Conservation (phyloP, 2,113 vertebrate genomes). For the Myrmecophaga tridactyla region DNA sequence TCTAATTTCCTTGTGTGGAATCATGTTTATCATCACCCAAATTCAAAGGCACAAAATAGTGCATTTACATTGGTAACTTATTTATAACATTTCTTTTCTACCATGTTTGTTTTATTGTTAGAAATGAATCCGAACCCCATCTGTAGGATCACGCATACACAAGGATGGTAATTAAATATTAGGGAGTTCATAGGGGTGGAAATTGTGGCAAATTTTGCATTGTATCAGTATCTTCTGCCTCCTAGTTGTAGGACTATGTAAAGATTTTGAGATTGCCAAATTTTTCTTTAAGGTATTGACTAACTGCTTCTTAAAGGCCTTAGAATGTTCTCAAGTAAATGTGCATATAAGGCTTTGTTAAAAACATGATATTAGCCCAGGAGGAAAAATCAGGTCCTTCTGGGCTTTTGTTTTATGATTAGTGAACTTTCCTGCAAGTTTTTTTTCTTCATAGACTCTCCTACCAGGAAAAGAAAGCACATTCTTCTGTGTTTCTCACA, state of each 20-base stretch:
- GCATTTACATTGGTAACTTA: slow-evolving; percentile 58
- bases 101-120: slow-evolving; percentile 67
- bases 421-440: background rate
- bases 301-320: slow-evolving; percentile 16
- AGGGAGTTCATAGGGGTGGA: background rate
- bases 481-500: background rate
- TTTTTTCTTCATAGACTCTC: background rate
- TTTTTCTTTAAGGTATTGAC: slow-evolving; percentile 40
- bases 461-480: background rate
- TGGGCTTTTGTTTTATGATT: slow-evolving; percentile 36
- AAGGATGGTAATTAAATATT: slow-evolving; percentile 55
- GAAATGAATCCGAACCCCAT: slow-evolving; percentile 38
- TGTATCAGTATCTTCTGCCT: slow-evolving; percentile 20
- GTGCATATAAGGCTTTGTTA: background rate
- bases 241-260: background rate
- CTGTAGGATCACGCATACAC: slow-evolving; percentile 13
- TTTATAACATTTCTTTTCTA: slow-evolving; percentile 53
- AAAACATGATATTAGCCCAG: slow-evolving; percentile 22
- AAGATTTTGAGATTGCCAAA: background rate
- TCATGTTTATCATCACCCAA: slow-evolving; percentile 72
- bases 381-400: background rate
- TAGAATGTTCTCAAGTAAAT: slow-evolving; percentile 29
- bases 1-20: slow-evolving; percentile 70
- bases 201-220: background rate
- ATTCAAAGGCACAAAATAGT: slow-evolving; percentile 62